Percentiles rank a stretch among this genome's conserved stretches.
These are phyloP conservation scores for Drosophila pegasa DNA, from an alignment of 2,888 invertebrate genomes.

Conservation along the genomic window DNA sequence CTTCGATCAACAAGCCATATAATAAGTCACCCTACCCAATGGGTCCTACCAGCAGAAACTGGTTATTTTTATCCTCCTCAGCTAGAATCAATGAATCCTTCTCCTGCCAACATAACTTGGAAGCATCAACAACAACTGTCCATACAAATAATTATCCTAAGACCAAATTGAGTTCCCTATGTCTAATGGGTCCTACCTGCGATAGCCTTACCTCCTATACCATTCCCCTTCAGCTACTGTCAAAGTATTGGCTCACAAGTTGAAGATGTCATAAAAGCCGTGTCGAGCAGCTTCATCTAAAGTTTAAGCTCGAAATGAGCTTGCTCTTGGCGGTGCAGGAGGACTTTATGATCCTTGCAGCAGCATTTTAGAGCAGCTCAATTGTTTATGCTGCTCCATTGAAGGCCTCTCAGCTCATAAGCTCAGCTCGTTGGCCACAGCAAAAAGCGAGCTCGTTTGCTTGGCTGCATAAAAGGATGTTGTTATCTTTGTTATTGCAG, in stretches of 20 bases:
- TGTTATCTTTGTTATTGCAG: constrained; percentile 1
- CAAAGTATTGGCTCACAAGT: neutral
- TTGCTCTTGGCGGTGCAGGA: neutral
- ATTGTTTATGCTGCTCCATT: neutral
- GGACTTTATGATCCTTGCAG: neutral
- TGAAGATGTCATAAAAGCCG: neutral
- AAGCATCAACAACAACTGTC: no score
- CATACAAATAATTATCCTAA: no score
- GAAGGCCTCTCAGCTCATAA: neutral
- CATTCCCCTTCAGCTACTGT: no score
- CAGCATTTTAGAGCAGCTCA: neutral
- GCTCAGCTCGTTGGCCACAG: neutral
- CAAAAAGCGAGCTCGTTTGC: neutral
- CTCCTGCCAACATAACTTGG: no score
- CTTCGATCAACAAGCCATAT: no score
- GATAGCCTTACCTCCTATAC: no score
- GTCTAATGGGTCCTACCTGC: no score
- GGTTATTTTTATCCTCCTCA: no score
- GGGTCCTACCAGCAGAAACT: no score
- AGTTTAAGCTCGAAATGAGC: neutral
- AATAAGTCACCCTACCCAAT: no score
- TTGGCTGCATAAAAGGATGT: neutral
- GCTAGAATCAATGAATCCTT: no score
- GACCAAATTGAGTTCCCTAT: no score
- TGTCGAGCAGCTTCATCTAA: neutral